Evolutionary conservation across 1,140 invertebrate species (phyloP).

Genomic region (Delia radicum): DNA sequence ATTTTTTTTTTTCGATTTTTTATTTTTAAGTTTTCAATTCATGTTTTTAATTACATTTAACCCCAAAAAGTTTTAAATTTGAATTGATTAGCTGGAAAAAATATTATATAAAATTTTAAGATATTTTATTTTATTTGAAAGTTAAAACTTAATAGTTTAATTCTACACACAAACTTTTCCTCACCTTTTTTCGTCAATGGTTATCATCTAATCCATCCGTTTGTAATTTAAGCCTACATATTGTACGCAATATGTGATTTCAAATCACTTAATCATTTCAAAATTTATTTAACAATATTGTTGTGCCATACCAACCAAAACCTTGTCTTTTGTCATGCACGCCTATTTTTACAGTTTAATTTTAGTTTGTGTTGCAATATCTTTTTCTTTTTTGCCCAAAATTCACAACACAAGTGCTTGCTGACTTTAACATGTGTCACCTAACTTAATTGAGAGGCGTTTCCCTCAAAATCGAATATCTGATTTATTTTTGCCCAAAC

Average conservation of each 20-base stretch:
- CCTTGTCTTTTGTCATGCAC: background rate
- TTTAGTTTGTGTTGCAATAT: no score
- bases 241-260: background rate
- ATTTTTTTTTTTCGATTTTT: background rate
- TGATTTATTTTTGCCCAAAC: background rate
- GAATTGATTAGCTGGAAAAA: background rate
- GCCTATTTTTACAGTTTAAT: background rate
- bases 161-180: background rate
- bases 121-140: background rate
- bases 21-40: background rate
- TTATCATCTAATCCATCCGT: background rate
- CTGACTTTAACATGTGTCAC: background rate
- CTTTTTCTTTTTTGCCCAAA: background rate
- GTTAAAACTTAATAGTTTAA: background rate
- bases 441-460: background rate
- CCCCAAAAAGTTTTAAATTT: background rate
- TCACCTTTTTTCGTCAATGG: background rate
- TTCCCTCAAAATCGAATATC: background rate
- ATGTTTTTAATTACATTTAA: background rate
- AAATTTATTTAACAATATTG: background rate
- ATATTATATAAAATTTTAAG: background rate
- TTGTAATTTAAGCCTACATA: background rate
- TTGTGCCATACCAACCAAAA: background rate
- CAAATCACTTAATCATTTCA: background rate
- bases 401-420: background rate